These are phyloP conservation scores for Pachycephala philippinensis DNA, from an alignment of 2,113 vertebrate genomes.

Conservation along the genomic window DNA sequence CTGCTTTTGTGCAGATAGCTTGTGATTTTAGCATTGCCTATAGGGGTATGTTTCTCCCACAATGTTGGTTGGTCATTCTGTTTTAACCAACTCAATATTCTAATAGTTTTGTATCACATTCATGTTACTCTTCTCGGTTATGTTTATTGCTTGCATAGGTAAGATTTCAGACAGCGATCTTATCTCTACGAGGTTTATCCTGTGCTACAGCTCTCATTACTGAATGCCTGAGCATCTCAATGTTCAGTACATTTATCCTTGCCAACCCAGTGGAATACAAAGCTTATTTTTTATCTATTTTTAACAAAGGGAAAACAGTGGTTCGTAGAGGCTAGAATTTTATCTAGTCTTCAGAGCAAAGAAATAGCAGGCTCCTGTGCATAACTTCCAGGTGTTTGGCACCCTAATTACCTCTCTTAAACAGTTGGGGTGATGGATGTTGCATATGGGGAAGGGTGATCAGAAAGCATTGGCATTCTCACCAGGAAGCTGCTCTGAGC, in stretches of 20 bases:
- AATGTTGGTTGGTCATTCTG: background rate
- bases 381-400: background rate
- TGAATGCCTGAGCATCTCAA: background rate
- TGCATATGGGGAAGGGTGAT: background rate
- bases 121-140: background rate
- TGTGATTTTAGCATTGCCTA: background rate
- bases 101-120: background rate
- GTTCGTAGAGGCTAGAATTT: accelerated
- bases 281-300: background rate
- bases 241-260: background rate
- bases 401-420: background rate
- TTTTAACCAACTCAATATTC: background rate
- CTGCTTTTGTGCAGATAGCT: background rate
- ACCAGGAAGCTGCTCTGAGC: background rate
- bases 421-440: background rate
- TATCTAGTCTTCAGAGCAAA: background rate
- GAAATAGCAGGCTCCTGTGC: background rate
- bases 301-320: background rate
- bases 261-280: background rate
- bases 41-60: background rate
- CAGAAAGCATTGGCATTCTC: background rate
- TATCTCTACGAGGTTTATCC: background rate
- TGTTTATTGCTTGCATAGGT: background rate
- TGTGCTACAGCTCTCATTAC: background rate
- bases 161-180: background rate